phyloP scores from a whole-genome alignment of 2,113 vertebrate genomes.

The Empidonax traillii region DNA sequence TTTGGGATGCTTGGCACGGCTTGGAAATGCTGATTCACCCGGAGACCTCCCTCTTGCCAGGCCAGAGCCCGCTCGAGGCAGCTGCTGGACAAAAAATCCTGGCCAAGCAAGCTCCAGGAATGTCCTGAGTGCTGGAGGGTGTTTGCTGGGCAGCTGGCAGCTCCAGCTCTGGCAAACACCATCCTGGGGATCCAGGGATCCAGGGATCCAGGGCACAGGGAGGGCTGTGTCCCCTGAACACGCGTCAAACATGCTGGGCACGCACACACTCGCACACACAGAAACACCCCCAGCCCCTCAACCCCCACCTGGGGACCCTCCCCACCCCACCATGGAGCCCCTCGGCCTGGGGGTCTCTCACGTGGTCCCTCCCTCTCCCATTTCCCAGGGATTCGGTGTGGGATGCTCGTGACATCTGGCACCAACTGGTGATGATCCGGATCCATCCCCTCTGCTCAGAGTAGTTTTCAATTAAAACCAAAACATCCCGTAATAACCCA shows the following conservation, averaged over 20 bases:
- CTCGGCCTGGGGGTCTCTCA: background rate
- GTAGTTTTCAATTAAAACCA: slow-evolving; percentile 21
- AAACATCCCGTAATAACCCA: slow-evolving; percentile 22
- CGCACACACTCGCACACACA: background rate
- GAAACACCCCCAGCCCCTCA: background rate
- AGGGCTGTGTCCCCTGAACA: background rate
- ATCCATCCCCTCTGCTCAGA: background rate
- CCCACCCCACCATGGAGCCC: background rate
- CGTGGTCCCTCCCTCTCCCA: background rate
- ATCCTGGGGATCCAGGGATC: background rate
- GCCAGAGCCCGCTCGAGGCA: background rate
- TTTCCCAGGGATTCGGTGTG: background rate
- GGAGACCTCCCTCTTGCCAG: slow-evolving; percentile 37
- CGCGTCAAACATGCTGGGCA: background rate
- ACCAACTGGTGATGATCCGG: fast-evolving
- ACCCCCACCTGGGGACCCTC: too few relatives aligned
- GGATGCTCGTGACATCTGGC: fast-evolving
- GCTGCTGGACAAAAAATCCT: background rate
- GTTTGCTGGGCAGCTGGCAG: background rate
- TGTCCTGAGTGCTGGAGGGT: fast-evolving
- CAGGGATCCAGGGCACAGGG: background rate
- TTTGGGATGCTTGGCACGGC: slow-evolving; percentile 68
- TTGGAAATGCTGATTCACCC: slow-evolving; percentile 74
- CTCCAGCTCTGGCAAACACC: fast-evolving
- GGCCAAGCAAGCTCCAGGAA: background rate